Evolutionary conservation across 2,797 vertebrate genomes (phyloP).

Genomic region (Chromobotia macracanthus): DNA sequence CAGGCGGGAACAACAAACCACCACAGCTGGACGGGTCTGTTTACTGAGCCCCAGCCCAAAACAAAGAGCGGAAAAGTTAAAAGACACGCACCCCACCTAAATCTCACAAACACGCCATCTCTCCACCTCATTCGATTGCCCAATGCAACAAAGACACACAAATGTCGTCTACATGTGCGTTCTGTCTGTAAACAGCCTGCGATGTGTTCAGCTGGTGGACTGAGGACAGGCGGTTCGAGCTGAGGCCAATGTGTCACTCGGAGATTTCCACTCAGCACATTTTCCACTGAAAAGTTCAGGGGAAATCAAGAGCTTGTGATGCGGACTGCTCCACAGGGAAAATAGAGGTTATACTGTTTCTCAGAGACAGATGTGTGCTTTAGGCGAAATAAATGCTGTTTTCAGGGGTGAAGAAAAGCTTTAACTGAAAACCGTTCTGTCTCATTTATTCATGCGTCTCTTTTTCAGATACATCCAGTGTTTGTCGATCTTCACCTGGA

Average conservation of each 20-base stretch:
- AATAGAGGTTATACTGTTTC: conserved; percentile 79
- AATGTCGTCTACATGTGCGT: neutral
- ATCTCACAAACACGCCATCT: neutral
- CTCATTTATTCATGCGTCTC: conserved; percentile 37
- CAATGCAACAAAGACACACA: no score
- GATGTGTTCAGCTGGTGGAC: neutral
- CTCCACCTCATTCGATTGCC: neutral
- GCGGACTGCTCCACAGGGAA: conserved; percentile 75
- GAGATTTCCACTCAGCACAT: conserved; percentile 70
- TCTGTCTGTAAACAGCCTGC: conserved; percentile 39
- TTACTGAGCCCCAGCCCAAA: neutral
- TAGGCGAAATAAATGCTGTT: conserved; percentile 72
- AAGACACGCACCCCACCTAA: neutral
- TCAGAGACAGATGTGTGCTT: conserved; percentile 74
- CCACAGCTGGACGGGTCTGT: conserved; percentile 11
- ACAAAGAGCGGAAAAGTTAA: neutral
- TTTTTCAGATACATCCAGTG: neutral
- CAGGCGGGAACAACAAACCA: neutral
- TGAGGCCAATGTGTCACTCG: conserved; percentile 60
- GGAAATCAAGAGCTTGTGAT: conserved; percentile 73
- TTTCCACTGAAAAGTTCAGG: conserved; percentile 70
- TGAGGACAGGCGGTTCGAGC: neutral
- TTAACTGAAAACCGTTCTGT: conserved; percentile 60
- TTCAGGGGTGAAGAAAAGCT: conserved; percentile 61
- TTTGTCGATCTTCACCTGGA: neutral